These are phyloP conservation scores for Bagarius yarrelli DNA, from an alignment of 2,113 vertebrate genomes.

Conservation along the genomic window DNA sequence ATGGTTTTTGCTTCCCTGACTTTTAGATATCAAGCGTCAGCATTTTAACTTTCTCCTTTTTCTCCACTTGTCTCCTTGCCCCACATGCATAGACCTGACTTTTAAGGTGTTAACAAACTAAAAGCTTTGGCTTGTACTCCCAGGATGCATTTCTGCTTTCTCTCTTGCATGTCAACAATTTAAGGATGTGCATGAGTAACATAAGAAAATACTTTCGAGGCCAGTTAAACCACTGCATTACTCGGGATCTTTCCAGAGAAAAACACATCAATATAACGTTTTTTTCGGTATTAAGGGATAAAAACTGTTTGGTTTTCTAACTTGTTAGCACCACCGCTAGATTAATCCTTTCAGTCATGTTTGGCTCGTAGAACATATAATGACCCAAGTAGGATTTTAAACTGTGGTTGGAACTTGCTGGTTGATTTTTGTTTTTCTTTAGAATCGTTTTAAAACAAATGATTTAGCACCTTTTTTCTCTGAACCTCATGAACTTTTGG, in stretches of 20 bases:
- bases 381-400: conserved; percentile 23
- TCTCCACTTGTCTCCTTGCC: not conserved
- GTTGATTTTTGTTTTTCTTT: conserved; percentile 14
- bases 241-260: conserved; percentile 31
- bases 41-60: conserved; percentile 31
- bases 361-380: conserved; percentile 6
- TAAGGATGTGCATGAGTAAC: conserved; percentile 30
- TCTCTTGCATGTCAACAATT: conserved; percentile 44
- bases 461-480: not conserved
- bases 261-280: not conserved
- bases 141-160: conserved; percentile 51
- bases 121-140: conserved; percentile 35
- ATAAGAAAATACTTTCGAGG: conserved; percentile 38
- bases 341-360: conserved; percentile 26
- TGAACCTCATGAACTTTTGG: conserved; percentile 31
- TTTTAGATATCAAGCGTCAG: conserved; percentile 12
- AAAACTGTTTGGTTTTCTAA: conserved; percentile 1
- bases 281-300: not conserved
- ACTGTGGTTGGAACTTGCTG: conserved; percentile 21
- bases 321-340: conserved; percentile 23
- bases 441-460: conserved; percentile 37
- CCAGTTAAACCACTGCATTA: conserved; percentile 30
- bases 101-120: conserved; percentile 41
- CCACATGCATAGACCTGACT: conserved; percentile 20
- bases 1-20: not conserved